Conservation (phyloP, 2,888 invertebrate species). For the Lasioglossum figueresi region DNA sequence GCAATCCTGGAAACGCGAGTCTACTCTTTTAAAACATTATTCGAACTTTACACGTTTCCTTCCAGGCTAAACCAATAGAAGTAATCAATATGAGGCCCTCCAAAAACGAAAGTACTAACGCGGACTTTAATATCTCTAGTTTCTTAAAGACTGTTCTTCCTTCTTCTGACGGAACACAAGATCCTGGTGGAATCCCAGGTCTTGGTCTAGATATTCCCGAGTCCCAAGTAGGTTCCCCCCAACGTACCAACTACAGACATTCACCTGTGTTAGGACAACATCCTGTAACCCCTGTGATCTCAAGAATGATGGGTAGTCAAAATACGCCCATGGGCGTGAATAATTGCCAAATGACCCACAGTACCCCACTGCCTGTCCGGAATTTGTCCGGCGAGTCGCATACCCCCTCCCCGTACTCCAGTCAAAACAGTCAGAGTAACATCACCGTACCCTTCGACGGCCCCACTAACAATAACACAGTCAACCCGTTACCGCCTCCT, state of each 20-base stretch:
- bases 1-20: no score
- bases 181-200: slow-evolving; percentile 79
- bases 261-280: slow-evolving; percentile 85
- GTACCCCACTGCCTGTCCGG: slow-evolving; percentile 79
- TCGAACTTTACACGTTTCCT: slow-evolving; percentile 25
- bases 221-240: slow-evolving; percentile 70
- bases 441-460: slow-evolving; percentile 75
- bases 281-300: slow-evolving; percentile 74
- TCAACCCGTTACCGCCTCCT: slow-evolving; percentile 82
- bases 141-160: slow-evolving; percentile 86
- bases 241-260: slow-evolving; percentile 77
- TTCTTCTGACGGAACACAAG: slow-evolving; percentile 79
- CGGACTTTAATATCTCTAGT: slow-evolving; percentile 85
- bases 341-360: slow-evolving; percentile 78
- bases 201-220: slow-evolving; percentile 79
- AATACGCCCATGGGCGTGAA: slow-evolving; percentile 67
- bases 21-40: neutral
- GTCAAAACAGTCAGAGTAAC: slow-evolving; percentile 81
- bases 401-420: slow-evolving; percentile 81
- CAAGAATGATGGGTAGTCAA: slow-evolving; percentile 71
- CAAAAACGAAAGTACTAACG: slow-evolving; percentile 81
- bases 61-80: slow-evolving; percentile 85
- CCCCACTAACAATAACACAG: slow-evolving; percentile 72
- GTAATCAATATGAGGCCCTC: slow-evolving; percentile 86
- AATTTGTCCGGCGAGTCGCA: slow-evolving; percentile 79